Percentiles rank a stretch among this genome's conserved stretches.
These are phyloP conservation scores for Heliconius eleuchia DNA, from an alignment of 1,140 invertebrate species.

Conservation along the genomic window DNA sequence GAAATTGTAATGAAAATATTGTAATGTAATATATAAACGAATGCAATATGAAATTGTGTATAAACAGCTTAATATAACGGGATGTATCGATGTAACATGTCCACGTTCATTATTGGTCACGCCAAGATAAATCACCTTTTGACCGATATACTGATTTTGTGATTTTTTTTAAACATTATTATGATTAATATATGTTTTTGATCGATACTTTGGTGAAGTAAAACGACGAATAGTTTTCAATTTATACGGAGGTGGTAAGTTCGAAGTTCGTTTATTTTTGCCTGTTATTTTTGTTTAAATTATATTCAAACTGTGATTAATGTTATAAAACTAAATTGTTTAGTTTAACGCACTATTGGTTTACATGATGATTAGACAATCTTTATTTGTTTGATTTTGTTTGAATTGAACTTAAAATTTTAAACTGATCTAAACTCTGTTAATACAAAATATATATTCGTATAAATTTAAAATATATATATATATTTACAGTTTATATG, in stretches of 20 bases:
- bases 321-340: not conserved
- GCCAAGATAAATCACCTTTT: conserved; percentile 48
- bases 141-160: conserved; percentile 29
- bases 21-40: not conserved
- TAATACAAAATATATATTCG: no score
- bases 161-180: conserved; percentile 15
- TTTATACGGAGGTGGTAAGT: not conserved
- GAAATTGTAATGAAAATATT: not conserved
- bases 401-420: no score
- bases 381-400: no score
- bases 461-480: no score
- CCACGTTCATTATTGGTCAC: conserved; percentile 46
- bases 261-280: not conserved
- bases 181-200: not conserved
- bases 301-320: no score
- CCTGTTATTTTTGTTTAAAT: not conserved
- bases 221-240: not conserved
- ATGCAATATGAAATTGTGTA: conserved; percentile 10
- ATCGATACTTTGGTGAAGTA: not conserved
- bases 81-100: conserved; percentile 48
- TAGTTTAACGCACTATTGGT: no score
- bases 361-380: no score
- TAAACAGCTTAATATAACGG: conserved; percentile 51
- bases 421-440: no score
- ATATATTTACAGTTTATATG: not conserved